Base-by-base conservation (phyloP, 2,888 invertebrate genomes). In the Tiliacea aurago region DNA sequence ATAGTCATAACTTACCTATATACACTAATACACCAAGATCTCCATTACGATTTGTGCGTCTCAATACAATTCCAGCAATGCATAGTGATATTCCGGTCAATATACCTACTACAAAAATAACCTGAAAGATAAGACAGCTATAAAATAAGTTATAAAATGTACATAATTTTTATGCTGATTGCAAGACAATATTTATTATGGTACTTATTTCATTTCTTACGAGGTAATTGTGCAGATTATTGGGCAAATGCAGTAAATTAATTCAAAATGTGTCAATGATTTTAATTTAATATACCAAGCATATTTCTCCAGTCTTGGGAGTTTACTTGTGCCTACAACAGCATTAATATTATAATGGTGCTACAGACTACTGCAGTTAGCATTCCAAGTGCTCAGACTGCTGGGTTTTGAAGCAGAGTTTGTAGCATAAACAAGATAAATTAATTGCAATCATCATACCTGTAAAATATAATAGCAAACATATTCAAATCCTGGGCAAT, bases 401-500 rank as follows among this genome's bases (percentile, higher is more conserved):
- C 10, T 51, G 15, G 56, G 23, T 58, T 23, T 58, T 51, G 10
- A 20, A 70, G n/a, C 15, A 41, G 62, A 41, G 1, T 49, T 23
- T 37, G 41, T 49, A 28, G 28, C 3, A 28, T 28, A 28, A 28
- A 28, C 28, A 28, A 28, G 3, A 28, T 28, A 28, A 28, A 28
- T 28, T 43, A 43, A 33, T 28, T 11, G 15, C 7, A 51, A 49
- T 58, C 5, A 64, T 70, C 81, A 62, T 89, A 97, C 97, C 96
- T 97, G 97, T 88, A 97, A 95, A 88, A 97, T 97, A 91, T 97
- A 97, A 92, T 97, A 97, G 94, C 97, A 97, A 86, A 97, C 97
- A 95, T 97, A 97, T 95, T 97, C 97, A 94, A 97, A 97, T 81
- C 97, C 97, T 81, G 97, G 97, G 84, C 97, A 97, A 89, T 97